Percentiles rank a stretch among this genome's conserved stretches.
Conservation (phyloP, 2,888 invertebrate species). For the Syrista parreyssii region DNA sequence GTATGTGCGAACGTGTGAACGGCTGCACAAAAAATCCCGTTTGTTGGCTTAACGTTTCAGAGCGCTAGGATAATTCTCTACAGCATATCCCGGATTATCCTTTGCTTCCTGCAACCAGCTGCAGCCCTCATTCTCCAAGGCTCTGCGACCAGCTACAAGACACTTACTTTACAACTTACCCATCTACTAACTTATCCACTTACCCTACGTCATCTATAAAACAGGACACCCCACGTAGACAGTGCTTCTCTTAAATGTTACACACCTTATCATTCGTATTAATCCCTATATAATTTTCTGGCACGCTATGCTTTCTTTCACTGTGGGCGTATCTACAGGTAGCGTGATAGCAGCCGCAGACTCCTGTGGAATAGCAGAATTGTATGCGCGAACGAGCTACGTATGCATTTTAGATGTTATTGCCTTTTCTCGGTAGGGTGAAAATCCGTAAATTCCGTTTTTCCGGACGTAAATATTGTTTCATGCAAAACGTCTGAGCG, state of each 20-base stretch:
- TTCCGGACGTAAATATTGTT: slow-evolving; percentile 24
- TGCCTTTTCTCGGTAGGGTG: slow-evolving; percentile 12
- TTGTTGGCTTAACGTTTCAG: slow-evolving; percentile 15
- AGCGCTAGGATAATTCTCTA: slow-evolving; percentile 16
- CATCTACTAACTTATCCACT: neutral
- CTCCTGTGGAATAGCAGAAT: neutral
- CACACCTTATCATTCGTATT: neutral
- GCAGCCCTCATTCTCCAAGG: neutral
- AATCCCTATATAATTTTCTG: neutral
- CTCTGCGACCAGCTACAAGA: neutral
- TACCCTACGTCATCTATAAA: neutral
- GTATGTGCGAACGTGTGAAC: slow-evolving; percentile 24
- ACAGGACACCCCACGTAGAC: neutral
- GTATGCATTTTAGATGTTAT: slow-evolving; percentile 19
- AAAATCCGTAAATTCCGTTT: slow-evolving; percentile 22
- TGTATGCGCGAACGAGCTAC: neutral
- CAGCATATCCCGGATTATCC: slow-evolving; percentile 9
- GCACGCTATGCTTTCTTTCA: neutral
- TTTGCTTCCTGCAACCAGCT: neutral
- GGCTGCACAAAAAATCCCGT: slow-evolving; percentile 8
- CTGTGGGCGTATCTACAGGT: neutral
- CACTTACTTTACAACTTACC: neutral
- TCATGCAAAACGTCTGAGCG: slow-evolving; percentile 18
- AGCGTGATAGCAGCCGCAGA: neutral
- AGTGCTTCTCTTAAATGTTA: neutral